A percentile compares a stretch with the other conserved stretches of the same genome.
These are phyloP conservation scores for Calyptomena viridis DNA, from an alignment of 2,113 vertebrate genomes.

Conservation along the genomic window DNA sequence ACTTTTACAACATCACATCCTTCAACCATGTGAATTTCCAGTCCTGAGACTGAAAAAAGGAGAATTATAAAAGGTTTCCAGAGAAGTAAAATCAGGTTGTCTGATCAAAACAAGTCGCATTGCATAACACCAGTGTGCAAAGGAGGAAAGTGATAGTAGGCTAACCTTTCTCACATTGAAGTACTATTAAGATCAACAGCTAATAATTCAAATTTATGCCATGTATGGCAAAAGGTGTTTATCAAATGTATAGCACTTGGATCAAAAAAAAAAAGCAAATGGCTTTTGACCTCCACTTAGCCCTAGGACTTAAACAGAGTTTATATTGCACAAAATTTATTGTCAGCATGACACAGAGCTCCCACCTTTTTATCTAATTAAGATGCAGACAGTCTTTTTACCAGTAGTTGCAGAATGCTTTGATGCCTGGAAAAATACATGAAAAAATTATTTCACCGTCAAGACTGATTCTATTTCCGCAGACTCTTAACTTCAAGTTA, in stretches of 20 bases:
- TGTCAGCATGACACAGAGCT: not conserved
- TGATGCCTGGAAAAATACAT: not conserved
- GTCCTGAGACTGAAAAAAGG: not conserved
- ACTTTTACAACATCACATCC: not conserved
- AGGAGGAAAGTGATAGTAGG: not conserved
- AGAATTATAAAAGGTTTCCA: not conserved
- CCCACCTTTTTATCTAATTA: not conserved
- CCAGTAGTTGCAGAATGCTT: not conserved
- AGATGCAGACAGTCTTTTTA: not conserved
- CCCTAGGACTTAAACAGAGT: not conserved
- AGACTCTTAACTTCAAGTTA: not conserved
- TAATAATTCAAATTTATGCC: not conserved
- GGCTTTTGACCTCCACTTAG: not conserved
- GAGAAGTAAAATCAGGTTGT: not conserved
- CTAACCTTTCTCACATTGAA: not conserved
- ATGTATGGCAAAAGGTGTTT: not conserved
- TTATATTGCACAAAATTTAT: not conserved
- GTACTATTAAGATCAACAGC: not conserved
- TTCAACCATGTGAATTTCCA: not conserved
- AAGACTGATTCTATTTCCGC: not conserved
- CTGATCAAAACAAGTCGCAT: not conserved
- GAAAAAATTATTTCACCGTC: not conserved
- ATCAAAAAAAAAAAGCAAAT: not conserved
- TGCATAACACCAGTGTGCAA: not conserved
- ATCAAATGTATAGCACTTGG: not conserved